These are phyloP conservation scores for Garra rufa DNA, from an alignment of 2,113 vertebrate species.

Conservation along the genomic window DNA sequence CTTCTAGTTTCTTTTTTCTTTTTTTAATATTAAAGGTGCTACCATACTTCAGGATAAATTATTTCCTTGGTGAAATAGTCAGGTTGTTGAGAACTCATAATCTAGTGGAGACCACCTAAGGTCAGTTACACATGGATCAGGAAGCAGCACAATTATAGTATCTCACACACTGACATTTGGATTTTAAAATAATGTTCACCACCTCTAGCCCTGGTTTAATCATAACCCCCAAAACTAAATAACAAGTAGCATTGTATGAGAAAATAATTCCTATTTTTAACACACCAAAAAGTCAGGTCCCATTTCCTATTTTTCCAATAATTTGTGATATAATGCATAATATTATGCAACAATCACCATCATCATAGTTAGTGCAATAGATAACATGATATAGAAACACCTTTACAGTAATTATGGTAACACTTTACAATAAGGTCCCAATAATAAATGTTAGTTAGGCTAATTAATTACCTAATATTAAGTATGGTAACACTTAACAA, in stretches of 20 bases:
- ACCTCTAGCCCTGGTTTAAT: conserved; percentile 8
- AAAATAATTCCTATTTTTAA: no score
- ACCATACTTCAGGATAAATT: not conserved
- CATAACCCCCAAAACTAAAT: not conserved
- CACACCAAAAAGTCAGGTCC: no score
- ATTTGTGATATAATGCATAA: not conserved
- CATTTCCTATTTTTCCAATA: not conserved
- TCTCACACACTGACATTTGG: conserved; percentile 6
- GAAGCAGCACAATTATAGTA: conserved; percentile 21
- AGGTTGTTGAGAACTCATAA: conserved; percentile 12
- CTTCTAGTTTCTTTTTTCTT: not conserved
- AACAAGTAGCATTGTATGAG: not conserved
- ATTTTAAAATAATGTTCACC: conserved; percentile 12
- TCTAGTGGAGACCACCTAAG: conserved; percentile 6
- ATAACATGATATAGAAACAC: not conserved
- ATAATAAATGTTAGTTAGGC: not conserved
- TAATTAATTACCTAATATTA: not conserved
- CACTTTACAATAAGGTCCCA: not conserved
- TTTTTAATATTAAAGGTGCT: not conserved
- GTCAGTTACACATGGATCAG: conserved; percentile 9
- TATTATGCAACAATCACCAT: not conserved
- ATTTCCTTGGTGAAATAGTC: not conserved
- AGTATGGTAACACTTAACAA: not conserved
- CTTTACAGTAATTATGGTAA: not conserved
- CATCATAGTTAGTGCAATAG: not conserved